Base-by-base conservation (phyloP, 2,888 invertebrate species). In the Silvanus unidentatus region DNA sequence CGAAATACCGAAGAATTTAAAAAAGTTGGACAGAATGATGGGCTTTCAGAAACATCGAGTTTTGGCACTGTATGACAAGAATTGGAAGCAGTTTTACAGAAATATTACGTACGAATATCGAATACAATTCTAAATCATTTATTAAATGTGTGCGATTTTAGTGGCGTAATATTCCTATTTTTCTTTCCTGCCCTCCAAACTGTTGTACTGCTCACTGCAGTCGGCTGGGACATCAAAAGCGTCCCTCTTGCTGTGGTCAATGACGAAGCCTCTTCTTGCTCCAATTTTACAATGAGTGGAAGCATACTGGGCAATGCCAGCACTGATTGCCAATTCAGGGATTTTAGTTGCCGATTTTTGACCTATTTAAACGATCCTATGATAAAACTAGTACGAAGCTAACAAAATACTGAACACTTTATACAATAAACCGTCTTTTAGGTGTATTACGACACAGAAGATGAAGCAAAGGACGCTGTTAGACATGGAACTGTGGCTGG, bases 131-230 rank as follows among this genome's bases (percentile, higher is more conserved):
- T 36, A 16, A 44, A 29, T 11, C 0, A 5, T 32, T 32, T 32
- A 32, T 8, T 32, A 8, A 9, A 5, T 32, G 10, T 9, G 8
- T 8, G 8, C 8, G 10, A 9, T 28, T 28, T n/a, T 72, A 91
- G 90, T 5, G 87, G 90, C 29, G 73, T 94, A 22, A 70, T 86
- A 50, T 94, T 94, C 69, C 82, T 91, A 50, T 72, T 92, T 47
- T 58, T 88, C 44, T 85, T 94, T 62, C 94, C 94, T 10, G 73
- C 93, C 11, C 73, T 92, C 15, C 86, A 93, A 78, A 77, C 86
- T 48, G 74, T 82, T 32, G 77, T 87, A 28, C 93, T 94, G 70
- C 86, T 91, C 71, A 68, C 84, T 44, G 85, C 91, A 16, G 80
- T 91, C 41, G 91, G 91, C 1, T 80, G 80, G 39, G 86, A 91